These are phyloP conservation scores for Hirtodrosophila histrioides DNA, from an alignment of 2,888 invertebrate genomes.

Conservation along the genomic window DNA sequence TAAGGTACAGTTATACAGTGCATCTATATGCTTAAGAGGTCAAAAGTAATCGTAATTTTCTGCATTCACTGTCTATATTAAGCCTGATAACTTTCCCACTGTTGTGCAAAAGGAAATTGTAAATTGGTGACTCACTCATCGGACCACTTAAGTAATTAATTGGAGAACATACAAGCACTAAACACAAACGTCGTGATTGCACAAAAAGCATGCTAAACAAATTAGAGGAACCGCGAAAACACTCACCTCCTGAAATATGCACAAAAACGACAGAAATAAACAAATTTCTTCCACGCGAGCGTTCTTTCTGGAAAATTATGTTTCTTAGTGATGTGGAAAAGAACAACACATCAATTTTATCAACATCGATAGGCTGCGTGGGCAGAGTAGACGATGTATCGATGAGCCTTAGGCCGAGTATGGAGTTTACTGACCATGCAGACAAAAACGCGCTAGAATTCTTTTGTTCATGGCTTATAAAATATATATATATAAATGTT, in stretches of 20 bases:
- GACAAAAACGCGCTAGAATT: background rate
- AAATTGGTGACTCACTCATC: slow-evolving; percentile 47
- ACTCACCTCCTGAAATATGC: slow-evolving; percentile 30
- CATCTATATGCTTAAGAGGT: background rate
- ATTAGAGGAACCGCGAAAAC: background rate
- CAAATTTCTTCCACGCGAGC: slow-evolving; percentile 22
- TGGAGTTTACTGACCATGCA: slow-evolving; percentile 4
- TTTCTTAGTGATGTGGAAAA: slow-evolving; percentile 28
- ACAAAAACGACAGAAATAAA: slow-evolving; percentile 25
- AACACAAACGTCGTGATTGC: slow-evolving; percentile 6
- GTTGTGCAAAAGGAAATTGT: slow-evolving; percentile 8
- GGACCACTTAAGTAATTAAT: slow-evolving; percentile 21
- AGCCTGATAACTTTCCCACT: background rate
- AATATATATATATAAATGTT: no score
- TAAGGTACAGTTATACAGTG: background rate
- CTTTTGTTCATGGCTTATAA: no score
- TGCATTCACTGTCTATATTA: background rate
- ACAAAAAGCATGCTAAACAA: background rate
- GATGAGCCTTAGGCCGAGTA: slow-evolving; percentile 8
- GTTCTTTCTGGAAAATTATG: slow-evolving; percentile 47
- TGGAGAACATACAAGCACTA: slow-evolving; percentile 12
- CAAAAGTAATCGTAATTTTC: background rate
- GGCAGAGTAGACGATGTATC: background rate
- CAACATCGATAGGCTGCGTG: slow-evolving; percentile 19
- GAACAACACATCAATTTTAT: background rate